Base-by-base conservation (phyloP, 2,797 vertebrate genomes). In the Acridotheres tristis region DNA sequence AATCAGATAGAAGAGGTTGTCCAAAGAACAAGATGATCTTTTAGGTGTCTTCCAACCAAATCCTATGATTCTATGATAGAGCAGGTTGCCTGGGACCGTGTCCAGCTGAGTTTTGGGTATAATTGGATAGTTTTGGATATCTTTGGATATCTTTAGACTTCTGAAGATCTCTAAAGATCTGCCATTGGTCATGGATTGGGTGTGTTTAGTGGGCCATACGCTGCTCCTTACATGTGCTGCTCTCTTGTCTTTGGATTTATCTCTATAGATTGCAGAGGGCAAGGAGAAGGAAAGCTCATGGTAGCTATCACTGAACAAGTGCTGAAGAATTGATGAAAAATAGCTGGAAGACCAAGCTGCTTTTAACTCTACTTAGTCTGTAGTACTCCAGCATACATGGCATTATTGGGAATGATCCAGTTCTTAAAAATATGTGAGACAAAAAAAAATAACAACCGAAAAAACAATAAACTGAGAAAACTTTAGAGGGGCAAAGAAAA, bases 141-240 rank as follows among this genome's bases (percentile, higher is more conserved):
- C 50, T 51, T 51, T 29, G 50, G 50, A 11, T 51, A 30, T 30
- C 17, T 53, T 53, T 19, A 73, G 11, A 36, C 32, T 26, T 32
- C 43, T 55, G 30, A 23, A 40, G 29, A 6, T n/a, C 10, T 57
- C 13, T 43, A 26, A 43, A 43, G 32, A 27, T 51, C 38, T 51
- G 45, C 17, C 11, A 17, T 4, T 30, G 26, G 6, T 43, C 7
- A 12, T 53, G 21, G 12, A 16, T 19, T 43, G 43, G 34, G 48
- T 45, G 14, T 58, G 8, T 13, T 82, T 63, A 17, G 17, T 40
- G 27, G 19, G 25, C 26, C 8, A 40, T 21, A 30, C 0, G 1
- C 20, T 69, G 22, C 6, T 69, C 42, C 10, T 62, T 45, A 22
- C 2, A 17, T 10, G 6, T 43, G 19, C 10, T 72, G 26, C 11